phyloP scores from a whole-genome alignment of 2,888 invertebrate species.

The Gastracanthus pulcherrimus region DNA sequence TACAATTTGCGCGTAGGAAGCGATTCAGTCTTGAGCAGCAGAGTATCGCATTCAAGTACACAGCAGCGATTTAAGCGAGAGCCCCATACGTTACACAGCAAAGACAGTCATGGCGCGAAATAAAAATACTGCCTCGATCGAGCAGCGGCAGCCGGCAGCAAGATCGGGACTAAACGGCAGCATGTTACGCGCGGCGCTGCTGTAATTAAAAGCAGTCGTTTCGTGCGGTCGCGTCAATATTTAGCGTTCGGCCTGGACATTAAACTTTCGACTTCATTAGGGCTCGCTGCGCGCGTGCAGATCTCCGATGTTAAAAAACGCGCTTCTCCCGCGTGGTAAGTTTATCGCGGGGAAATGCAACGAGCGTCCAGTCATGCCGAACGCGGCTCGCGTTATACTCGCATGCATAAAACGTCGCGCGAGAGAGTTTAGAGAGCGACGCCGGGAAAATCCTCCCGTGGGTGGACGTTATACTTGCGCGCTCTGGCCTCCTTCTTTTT shows the following conservation, averaged over 20 bases:
- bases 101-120: slow-evolving; percentile 36
- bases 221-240: slow-evolving; percentile 46
- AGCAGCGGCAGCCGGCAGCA: slow-evolving; percentile 6
- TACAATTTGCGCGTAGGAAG: slow-evolving; percentile 5
- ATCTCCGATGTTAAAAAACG: slow-evolving; percentile 50
- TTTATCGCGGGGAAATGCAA: no score
- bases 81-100: slow-evolving; percentile 6
- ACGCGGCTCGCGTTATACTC: background rate
- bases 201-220: slow-evolving; percentile 44
- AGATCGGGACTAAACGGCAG: slow-evolving; percentile 24
- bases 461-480: background rate
- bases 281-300: background rate
- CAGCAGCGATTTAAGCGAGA: background rate
- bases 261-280: slow-evolving; percentile 54
- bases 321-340: background rate
- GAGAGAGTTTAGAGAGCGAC: background rate
- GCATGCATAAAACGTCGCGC: background rate
- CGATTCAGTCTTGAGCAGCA: no score
- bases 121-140: slow-evolving; percentile 39
- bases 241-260: slow-evolving; percentile 33
- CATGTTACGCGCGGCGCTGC: background rate
- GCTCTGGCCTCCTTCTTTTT: background rate
- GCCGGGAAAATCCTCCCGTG: slow-evolving; percentile 17
- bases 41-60: background rate
- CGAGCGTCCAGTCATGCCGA: slow-evolving; percentile 10